phyloP scores from a whole-genome alignment of 1,140 invertebrate genomes.

The Ceratosolen solmsi region DNA sequence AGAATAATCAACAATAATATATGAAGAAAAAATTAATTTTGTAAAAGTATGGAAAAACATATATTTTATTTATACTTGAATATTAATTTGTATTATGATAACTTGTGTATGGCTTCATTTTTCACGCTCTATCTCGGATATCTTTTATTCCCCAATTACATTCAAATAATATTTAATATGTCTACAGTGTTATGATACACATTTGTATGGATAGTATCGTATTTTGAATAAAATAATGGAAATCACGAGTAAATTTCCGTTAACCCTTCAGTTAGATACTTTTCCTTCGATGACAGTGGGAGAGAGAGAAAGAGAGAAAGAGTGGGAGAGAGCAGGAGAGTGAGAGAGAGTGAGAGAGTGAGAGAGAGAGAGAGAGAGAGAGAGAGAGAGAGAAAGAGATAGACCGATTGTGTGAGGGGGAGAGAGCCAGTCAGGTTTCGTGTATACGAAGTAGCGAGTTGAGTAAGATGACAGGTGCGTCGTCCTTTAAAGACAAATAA shows the following conservation, averaged over 20 bases:
- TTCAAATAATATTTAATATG: too few relatives aligned
- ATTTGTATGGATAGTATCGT: too few relatives aligned
- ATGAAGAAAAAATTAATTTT: too few relatives aligned
- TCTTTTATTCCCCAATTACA: too few relatives aligned
- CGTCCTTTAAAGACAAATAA: background rate
- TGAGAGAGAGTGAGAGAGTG: background rate
- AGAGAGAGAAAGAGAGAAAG: background rate
- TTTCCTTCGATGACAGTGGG: background rate
- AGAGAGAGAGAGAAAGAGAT: background rate
- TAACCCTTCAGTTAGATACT: too few relatives aligned
- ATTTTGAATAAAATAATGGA: background rate
- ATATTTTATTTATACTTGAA: too few relatives aligned
- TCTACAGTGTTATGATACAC: too few relatives aligned
- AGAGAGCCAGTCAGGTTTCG: background rate
- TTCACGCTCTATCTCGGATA: too few relatives aligned
- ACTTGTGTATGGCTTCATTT: too few relatives aligned
- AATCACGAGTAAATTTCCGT: background rate
- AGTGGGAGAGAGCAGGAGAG: background rate
- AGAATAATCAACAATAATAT: too few relatives aligned
- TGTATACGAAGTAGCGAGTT: background rate
- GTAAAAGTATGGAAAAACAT: too few relatives aligned
- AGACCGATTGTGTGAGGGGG: background rate
- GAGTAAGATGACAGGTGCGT: background rate
- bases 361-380: background rate
- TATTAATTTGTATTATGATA: too few relatives aligned